These are phyloP conservation scores for Argyrosomus japonicus DNA, from an alignment of 2,113 vertebrate species.

Conservation along the genomic window DNA sequence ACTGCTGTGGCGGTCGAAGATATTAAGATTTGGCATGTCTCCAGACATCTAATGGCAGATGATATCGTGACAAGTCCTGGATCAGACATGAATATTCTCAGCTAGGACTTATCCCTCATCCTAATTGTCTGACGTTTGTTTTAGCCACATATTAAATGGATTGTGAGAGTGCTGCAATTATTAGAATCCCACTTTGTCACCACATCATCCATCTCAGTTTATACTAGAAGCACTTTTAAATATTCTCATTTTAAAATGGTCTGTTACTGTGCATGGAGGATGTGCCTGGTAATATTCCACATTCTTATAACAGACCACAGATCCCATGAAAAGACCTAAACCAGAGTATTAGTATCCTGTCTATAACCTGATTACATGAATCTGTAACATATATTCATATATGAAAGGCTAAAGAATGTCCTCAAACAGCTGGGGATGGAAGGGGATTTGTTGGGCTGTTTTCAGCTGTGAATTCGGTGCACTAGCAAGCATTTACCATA, in stretches of 20 bases:
- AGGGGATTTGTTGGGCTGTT: not conserved
- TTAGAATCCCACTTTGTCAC: conserved; percentile 13
- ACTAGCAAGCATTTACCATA: not conserved
- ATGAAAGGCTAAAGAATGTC: not conserved
- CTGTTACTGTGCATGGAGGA: not conserved
- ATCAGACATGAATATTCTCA: conserved; percentile 30
- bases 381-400: not conserved
- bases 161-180: conserved; percentile 3
- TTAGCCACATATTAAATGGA: conserved; percentile 16
- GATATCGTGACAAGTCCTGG: conserved; percentile 47
- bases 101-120: conserved; percentile 26
- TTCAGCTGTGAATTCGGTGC: not conserved
- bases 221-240: not conserved
- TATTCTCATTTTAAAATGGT: not conserved
- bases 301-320: not conserved
- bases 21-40: conserved; percentile 38
- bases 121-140: conserved; percentile 48
- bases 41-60: conserved; percentile 39
- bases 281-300: not conserved
- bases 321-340: not conserved
- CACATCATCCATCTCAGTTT: conserved; percentile 29
- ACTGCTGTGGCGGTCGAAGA: conserved; percentile 9
- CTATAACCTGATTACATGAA: not conserved
- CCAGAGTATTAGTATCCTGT: no score
- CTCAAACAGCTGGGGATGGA: not conserved